Base-by-base conservation (phyloP, 2,797 vertebrate genomes). In the Urocyon cinereoargenteus region DNA sequence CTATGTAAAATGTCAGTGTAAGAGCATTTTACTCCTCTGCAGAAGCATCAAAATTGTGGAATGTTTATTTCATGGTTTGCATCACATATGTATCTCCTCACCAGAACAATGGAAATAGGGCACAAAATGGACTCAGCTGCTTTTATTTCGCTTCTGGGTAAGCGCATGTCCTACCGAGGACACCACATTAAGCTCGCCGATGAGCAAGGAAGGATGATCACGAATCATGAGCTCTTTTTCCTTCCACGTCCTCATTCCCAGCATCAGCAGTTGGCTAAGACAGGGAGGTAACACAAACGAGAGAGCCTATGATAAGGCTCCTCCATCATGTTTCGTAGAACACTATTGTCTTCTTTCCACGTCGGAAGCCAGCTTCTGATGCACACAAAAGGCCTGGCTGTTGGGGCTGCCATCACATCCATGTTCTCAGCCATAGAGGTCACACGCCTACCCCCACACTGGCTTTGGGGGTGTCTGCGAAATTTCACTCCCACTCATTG, bases 81-180 rank as follows among this genome's bases (percentile, higher is more conserved):
- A 62, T 1, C 9, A 14, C 19, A 2, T n/a, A 6, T 49, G 5
- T 4, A 14, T 59, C 24, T 34, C 9, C 6, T 94, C 36, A 51
- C 24, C 57, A 24, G 26, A 57, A 78, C 45, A 92, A 64, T 64
- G 73, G 61, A n/a, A 77, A 64, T 21, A 19, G 13, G 7, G 49
- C 6, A 12, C 12, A 45, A 81, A 75, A 85, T 18, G 6, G 51
- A 40, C 84, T n/a, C 34, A 55, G 45, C 28, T n/a, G 64, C 49
- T 91, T 91, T 89, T 49, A 78, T 72, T 86, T 89, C 51, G 87
- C 18, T 82, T 89, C 66, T 81, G 49, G 36, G 64, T 10, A 16
- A 86, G 15, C 18, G 3, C 28, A 89, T 49, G 19, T 28, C 55
- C 75, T 40, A 22, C 28, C 3, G 26, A 15, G 14, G 59, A 22